phyloP scores from a whole-genome alignment of 2,888 invertebrate genomes.

The Papilio protenor region DNA sequence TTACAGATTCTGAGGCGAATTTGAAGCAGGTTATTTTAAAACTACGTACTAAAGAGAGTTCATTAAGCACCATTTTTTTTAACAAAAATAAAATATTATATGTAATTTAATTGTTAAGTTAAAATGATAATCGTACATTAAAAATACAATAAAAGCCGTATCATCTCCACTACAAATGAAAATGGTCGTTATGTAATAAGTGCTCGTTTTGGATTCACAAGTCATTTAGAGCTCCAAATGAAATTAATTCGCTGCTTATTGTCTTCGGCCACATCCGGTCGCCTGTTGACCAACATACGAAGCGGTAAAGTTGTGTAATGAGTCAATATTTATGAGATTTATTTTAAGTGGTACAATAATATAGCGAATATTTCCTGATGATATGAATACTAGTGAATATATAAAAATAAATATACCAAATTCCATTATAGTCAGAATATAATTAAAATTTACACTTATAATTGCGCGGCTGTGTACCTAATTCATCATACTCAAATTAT shows the following conservation, averaged over 20 bases:
- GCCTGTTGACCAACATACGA: not conserved
- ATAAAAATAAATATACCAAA: no score
- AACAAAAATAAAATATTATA: not conserved
- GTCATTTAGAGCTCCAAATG: slow-evolving; percentile 26
- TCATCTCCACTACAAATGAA: not conserved
- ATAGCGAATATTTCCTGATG: not conserved
- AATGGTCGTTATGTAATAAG: slow-evolving; percentile 1
- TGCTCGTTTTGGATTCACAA: slow-evolving; percentile 9
- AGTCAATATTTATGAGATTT: slow-evolving; percentile 9
- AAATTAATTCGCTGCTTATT: slow-evolving; percentile 34
- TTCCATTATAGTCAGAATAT: no score
- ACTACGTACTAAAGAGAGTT: no score
- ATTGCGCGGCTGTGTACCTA: no score
- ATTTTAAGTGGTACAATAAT: not conserved
- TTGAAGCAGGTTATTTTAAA: no score
- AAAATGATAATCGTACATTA: not conserved
- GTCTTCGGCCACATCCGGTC: slow-evolving; percentile 31
- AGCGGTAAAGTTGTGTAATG: slow-evolving; percentile 28
- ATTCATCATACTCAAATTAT: no score
- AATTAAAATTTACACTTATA: no score
- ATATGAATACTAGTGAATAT: not conserved
- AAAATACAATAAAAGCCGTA: slow-evolving; percentile 1
- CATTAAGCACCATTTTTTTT: not conserved
- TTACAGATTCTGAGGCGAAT: not conserved
- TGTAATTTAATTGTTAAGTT: not conserved